phyloP scores from a whole-genome alignment of 2,113 vertebrate genomes.

The Rhineura floridana region DNA sequence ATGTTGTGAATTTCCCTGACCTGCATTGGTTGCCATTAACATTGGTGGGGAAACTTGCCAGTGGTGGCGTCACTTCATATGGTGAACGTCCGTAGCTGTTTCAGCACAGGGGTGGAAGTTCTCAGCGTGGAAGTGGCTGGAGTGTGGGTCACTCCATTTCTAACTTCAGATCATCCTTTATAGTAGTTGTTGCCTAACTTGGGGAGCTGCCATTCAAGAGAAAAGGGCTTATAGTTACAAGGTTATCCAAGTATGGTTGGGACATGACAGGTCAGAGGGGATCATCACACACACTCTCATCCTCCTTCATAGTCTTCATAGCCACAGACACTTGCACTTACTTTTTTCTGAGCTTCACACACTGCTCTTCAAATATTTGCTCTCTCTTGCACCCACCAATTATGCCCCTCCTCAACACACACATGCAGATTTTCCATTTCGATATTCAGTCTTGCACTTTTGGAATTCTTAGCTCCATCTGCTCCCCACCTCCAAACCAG shows the following conservation, averaged over 20 bases:
- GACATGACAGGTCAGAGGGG: neutral
- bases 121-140: neutral
- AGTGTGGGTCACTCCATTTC: no score
- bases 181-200: neutral
- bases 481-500: conserved; percentile 18
- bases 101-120: neutral
- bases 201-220: neutral
- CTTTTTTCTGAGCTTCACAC: neutral
- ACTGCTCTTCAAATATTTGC: accelerated
- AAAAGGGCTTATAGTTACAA: neutral
- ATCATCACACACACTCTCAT: neutral
- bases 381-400: neutral
- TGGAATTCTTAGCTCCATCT: neutral
- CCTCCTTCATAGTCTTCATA: neutral
- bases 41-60: neutral
- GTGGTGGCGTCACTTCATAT: neutral
- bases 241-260: no score
- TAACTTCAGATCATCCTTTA: neutral
- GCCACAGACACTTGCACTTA: neutral
- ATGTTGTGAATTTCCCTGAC: neutral
- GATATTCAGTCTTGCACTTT: neutral
- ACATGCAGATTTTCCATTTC: neutral
- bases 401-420: neutral
- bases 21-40: neutral
- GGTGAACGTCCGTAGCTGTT: neutral